Percentiles rank a stretch among this genome's conserved stretches.
Evolutionary conservation across 2,113 vertebrate species (phyloP).

Genomic region (Oryzias celebensis): DNA sequence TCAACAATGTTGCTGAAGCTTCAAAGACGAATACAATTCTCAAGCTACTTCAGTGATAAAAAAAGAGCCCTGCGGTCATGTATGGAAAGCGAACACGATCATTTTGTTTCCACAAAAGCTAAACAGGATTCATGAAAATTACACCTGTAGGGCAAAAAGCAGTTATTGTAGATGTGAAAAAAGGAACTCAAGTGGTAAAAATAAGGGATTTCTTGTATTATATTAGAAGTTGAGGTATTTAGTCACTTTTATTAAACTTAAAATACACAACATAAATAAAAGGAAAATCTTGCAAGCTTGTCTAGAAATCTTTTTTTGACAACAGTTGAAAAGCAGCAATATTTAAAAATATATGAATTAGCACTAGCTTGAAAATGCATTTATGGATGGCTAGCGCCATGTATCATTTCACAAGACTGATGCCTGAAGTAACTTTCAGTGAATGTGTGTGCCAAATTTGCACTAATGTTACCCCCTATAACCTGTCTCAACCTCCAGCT

Average conservation of each 20-base stretch:
- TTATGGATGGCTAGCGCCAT: conserved; percentile 1
- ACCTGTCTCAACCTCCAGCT: conserved; percentile 23
- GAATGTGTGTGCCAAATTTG: conserved; percentile 39
- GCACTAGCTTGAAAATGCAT: conserved; percentile 1
- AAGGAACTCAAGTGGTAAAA: no score
- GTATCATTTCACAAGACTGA: neutral
- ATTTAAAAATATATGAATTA: no score
- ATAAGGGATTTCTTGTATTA: no score
- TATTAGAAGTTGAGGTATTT: no score
- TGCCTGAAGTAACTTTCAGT: conserved; percentile 19
- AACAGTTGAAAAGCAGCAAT: no score
- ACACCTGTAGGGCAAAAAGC: conserved; percentile 1
- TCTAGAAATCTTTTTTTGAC: no score
- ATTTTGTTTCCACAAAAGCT: conserved; percentile 15
- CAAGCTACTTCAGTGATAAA: neutral
- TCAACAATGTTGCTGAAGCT: conserved; percentile 4
- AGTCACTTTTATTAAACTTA: no score
- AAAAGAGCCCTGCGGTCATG: neutral
- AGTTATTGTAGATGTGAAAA: no score
- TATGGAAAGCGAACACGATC: conserved; percentile 13
- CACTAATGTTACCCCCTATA: conserved; percentile 54
- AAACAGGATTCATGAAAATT: conserved; percentile 4
- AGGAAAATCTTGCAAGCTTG: no score
- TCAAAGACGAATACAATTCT: neutral
- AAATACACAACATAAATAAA: no score